Conservation (phyloP, 2,888 invertebrate species). For the Dryobotodes eremita region DNA sequence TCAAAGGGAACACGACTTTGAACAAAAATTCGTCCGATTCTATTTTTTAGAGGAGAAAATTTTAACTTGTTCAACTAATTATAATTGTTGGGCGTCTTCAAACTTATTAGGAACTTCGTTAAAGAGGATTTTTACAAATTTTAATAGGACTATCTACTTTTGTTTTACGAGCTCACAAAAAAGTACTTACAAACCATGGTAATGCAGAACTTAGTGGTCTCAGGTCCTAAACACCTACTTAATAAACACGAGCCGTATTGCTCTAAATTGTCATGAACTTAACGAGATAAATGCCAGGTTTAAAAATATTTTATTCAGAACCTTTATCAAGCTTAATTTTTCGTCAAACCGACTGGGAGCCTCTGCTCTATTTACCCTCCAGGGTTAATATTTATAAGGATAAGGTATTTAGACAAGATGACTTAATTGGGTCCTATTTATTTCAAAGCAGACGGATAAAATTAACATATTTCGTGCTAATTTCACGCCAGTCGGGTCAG, state of each 20-base stretch:
- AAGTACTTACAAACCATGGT: conserved; percentile 31
- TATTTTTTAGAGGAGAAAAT: conserved; percentile 57
- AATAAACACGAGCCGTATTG: conserved; percentile 32
- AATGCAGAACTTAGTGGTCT: conserved; percentile 17
- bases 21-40: conserved; percentile 53
- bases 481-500: conserved; percentile 60
- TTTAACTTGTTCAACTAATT: conserved; percentile 63
- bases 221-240: conserved; percentile 28
- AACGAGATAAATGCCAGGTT: conserved; percentile 35
- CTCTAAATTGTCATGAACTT: conserved; percentile 37
- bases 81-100: conserved; percentile 42
- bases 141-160: conserved; percentile 27
- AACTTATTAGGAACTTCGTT: conserved; percentile 36
- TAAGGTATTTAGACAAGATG: conserved; percentile 53
- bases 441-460: conserved; percentile 60
- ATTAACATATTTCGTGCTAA: conserved; percentile 69
- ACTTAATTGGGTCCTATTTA: conserved; percentile 62
- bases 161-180: conserved; percentile 25
- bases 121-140: conserved; percentile 24
- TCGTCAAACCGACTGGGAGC: conserved; percentile 23
- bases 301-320: conserved; percentile 45
- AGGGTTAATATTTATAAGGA: conserved; percentile 43
- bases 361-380: conserved; percentile 29
- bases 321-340: conserved; percentile 33
- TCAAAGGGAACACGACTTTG: conserved; percentile 67